Conservation (phyloP, 1,140 invertebrate species). For the Ganaspis sp. region DNA sequence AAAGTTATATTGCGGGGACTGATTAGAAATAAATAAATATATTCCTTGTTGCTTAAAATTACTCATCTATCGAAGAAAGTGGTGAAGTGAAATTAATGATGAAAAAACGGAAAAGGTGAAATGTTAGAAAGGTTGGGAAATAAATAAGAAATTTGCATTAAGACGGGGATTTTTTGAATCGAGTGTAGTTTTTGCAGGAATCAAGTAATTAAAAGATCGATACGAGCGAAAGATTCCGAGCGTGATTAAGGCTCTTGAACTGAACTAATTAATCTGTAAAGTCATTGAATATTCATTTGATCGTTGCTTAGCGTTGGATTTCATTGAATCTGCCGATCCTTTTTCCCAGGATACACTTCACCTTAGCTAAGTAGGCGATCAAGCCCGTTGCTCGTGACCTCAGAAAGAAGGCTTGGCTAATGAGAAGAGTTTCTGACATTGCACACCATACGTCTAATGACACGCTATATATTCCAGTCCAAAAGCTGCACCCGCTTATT, state of each 20-base stretch:
- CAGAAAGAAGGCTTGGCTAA: conserved; percentile 28
- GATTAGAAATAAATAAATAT: too few species aligned
- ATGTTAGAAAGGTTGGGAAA: too few species aligned
- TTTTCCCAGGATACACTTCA: conserved; percentile 8
- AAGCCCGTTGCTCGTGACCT: conserved; percentile 23
- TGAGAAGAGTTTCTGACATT: conserved; percentile 28
- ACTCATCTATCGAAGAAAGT: too few species aligned
- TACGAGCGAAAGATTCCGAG: not conserved
- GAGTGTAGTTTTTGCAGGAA: not conserved
- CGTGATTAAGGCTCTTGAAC: conserved; percentile 17
- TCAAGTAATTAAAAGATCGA: not conserved
- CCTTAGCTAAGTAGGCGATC: conserved; percentile 22
- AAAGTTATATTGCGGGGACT: too few species aligned
- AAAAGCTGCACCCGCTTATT: not conserved
- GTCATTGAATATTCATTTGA: conserved; percentile 28
- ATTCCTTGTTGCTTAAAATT: too few species aligned
- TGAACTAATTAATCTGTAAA: conserved; percentile 15
- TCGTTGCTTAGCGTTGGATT: conserved; percentile 12
- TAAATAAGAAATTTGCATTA: too few species aligned
- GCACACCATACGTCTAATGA: conserved; percentile 20
- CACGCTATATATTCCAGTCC: not conserved
- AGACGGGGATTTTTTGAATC: not conserved
- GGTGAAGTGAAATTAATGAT: too few species aligned
- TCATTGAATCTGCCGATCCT: conserved; percentile 16
- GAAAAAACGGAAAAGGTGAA: too few species aligned